Percentiles rank a stretch among this genome's conserved stretches.
Conservation (phyloP, 2,797 vertebrate genomes). For the Aldrovandia affinis region DNA sequence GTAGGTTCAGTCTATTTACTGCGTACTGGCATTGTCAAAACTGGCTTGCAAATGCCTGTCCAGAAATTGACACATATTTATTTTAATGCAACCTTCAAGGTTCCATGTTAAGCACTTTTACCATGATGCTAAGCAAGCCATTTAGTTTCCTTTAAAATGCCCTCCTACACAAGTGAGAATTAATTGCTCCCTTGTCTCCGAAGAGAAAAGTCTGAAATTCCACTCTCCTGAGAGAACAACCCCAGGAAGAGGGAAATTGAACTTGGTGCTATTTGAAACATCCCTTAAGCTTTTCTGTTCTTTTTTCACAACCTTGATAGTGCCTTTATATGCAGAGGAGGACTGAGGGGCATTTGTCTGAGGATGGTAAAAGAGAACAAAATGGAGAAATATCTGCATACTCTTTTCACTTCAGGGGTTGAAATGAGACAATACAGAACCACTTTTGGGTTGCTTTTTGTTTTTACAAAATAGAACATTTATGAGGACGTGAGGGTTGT, state of each 20-base stretch:
- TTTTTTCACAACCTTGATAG: background rate
- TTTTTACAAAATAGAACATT: background rate
- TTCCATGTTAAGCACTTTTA: slow-evolving; percentile 7
- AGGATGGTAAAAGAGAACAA: slow-evolving; percentile 2
- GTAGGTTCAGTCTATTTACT: background rate
- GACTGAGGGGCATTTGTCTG: background rate
- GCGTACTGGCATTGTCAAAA: background rate
- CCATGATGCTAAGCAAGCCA: background rate
- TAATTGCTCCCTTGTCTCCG: slow-evolving; percentile 3
- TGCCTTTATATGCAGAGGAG: slow-evolving; percentile 6
- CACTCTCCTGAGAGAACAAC: background rate
- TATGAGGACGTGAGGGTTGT: background rate
- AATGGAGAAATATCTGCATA: slow-evolving; percentile 10
- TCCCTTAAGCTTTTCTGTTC: background rate
- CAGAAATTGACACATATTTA: background rate
- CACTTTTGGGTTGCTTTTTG: background rate
- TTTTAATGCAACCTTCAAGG: slow-evolving; percentile 4
- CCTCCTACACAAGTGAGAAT: slow-evolving; percentile 5
- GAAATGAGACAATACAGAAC: background rate
- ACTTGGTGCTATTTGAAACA: slow-evolving; percentile 1
- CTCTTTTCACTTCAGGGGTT: background rate
- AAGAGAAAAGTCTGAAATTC: slow-evolving; percentile 11
- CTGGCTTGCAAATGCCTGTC: background rate
- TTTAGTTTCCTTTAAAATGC: background rate
- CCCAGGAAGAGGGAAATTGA: background rate